A percentile compares a stretch with the other conserved stretches of the same genome.
Evolutionary conservation across 2,888 invertebrate species (phyloP).

Genomic region (Hypsopygia costalis): DNA sequence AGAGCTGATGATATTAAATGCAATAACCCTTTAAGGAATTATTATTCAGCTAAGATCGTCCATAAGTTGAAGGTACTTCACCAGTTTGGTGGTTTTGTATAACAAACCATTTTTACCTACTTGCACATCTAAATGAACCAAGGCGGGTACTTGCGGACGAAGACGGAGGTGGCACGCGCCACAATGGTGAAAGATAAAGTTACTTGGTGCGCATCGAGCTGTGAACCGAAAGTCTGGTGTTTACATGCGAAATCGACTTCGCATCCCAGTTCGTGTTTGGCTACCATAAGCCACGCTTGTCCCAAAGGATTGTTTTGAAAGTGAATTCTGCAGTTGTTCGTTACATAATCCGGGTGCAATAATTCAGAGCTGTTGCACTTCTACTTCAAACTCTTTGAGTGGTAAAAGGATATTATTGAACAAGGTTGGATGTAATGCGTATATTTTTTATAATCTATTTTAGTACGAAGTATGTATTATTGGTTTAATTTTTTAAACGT

Average conservation of each 20-base stretch:
- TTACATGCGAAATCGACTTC: conserved; percentile 71
- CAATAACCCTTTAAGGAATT: too few species aligned
- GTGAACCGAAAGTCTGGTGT: conserved; percentile 79
- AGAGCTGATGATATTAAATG: too few species aligned
- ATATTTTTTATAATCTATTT: neutral
- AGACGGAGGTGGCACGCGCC: conserved; percentile 51
- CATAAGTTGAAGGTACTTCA: too few species aligned
- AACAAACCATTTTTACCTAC: conserved; percentile 25
- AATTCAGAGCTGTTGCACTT: conserved; percentile 11
- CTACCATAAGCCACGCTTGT: conserved; percentile 58
- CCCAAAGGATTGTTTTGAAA: conserved; percentile 31
- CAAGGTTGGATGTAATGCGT: conserved; percentile 8
- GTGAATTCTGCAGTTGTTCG: conserved; percentile 19
- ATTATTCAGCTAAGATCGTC: too few species aligned
- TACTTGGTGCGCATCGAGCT: conserved; percentile 78
- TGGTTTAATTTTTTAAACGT: too few species aligned
- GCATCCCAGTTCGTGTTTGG: conserved; percentile 66
- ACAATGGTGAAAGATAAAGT: conserved; percentile 80
- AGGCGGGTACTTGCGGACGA: conserved; percentile 43
- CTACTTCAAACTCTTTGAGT: conserved; percentile 12
- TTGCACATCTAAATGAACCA: conserved; percentile 41
- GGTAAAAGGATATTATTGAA: conserved; percentile 9
- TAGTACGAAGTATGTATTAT: too few species aligned
- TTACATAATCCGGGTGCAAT: conserved; percentile 21
- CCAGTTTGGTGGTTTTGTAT: too few species aligned